Conservation (phyloP, 2,113 vertebrate genomes). For the Sinocyclocheilus maitianheensis region DNA sequence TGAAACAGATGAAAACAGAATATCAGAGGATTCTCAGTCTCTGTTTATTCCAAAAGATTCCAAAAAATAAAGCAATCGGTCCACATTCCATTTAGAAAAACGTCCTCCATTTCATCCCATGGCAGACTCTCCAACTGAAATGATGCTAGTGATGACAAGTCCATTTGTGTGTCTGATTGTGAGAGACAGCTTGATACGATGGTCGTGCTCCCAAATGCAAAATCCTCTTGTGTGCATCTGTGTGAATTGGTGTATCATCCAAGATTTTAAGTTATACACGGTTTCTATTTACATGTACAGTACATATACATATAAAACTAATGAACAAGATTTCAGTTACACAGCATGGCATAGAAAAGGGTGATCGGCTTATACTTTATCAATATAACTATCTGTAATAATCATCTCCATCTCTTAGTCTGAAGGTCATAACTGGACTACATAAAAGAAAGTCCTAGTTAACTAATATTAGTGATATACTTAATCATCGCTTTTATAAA, state of each 20-base stretch:
- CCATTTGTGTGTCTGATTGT: constrained; percentile 32
- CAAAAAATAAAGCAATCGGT: constrained; percentile 63
- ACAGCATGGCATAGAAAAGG: constrained; percentile 61
- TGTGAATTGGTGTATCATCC: constrained; percentile 49
- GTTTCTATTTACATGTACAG: constrained; percentile 54
- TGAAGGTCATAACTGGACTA: constrained; percentile 33
- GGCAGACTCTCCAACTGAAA: constrained; percentile 40
- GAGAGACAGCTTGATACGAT: constrained; percentile 8
- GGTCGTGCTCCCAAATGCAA: constrained; percentile 2
- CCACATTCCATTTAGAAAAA: constrained; percentile 65
- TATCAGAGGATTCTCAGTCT: constrained; percentile 53
- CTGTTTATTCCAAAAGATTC: constrained; percentile 64
- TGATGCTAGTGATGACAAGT: constrained; percentile 43
- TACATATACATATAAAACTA: constrained; percentile 63
- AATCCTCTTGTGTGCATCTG: constrained; percentile 37
- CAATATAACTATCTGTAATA: constrained; percentile 42
- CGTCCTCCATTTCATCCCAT: constrained; percentile 41
- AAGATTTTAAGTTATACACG: constrained; percentile 49
- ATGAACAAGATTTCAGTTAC: constrained; percentile 57
- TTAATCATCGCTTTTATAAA: constrained; percentile 41
- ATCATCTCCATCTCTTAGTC: constrained; percentile 36
- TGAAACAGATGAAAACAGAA: constrained; percentile 17
- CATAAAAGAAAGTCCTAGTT: constrained; percentile 33
- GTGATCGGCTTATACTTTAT: constrained; percentile 53
- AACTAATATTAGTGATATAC: constrained; percentile 49